Evolutionary conservation across 2,113 vertebrate genomes (phyloP).

Genomic region (Pelecanus crispus): DNA sequence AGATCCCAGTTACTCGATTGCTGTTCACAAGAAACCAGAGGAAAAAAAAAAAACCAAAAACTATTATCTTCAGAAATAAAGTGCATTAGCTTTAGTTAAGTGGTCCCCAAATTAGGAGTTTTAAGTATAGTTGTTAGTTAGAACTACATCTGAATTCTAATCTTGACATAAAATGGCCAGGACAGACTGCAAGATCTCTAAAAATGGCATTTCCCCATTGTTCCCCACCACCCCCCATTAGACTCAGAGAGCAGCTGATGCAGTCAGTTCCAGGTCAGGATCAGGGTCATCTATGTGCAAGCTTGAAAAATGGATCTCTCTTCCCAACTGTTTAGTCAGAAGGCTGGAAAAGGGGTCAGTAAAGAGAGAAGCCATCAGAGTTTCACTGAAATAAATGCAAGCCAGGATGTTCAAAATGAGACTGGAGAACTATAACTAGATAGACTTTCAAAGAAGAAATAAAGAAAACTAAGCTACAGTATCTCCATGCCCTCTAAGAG

Average conservation of each 20-base stretch:
- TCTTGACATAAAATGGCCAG: not conserved
- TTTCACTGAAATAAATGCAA: not conserved
- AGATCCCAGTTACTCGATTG: conserved; percentile 95
- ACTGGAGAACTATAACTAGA: not conserved
- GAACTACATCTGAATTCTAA: not conserved
- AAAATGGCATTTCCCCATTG: not conserved
- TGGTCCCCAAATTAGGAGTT: not conserved
- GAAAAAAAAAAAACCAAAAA: accelerated
- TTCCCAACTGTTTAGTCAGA: not conserved
- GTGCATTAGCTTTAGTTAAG: not conserved
- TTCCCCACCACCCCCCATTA: not conserved
- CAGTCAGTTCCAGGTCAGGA: not conserved
- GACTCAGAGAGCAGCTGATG: not conserved
- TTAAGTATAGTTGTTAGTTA: not conserved
- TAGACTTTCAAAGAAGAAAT: not conserved
- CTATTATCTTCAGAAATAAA: not conserved
- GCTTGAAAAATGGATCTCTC: not conserved
- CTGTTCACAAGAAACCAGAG: conserved; percentile 67
- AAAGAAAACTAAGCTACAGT: not conserved
- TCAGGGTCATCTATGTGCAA: not conserved
- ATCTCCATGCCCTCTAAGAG: not conserved
- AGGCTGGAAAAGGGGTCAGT: not conserved
- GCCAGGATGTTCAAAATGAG: not conserved
- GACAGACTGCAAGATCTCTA: not conserved
- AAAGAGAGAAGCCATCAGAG: not conserved